phyloP scores from a whole-genome alignment of 2,113 vertebrate genomes.

The Vidua macroura region DNA sequence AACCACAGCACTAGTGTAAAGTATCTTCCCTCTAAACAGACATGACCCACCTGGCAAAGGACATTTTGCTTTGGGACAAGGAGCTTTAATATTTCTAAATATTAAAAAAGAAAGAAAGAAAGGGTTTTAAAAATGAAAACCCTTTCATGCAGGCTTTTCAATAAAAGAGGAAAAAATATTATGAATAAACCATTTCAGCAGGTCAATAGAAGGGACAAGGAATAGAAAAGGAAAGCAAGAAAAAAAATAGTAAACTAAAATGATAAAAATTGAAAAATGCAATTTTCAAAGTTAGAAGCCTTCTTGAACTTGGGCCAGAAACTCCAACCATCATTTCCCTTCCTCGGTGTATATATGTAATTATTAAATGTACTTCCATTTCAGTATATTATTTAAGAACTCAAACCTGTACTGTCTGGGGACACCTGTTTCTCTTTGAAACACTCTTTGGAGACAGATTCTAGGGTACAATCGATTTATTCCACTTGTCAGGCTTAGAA shows the following conservation, averaged over 20 bases:
- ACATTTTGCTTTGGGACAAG: neutral
- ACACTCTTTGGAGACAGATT: neutral
- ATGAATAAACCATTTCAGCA: neutral
- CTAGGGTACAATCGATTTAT: neutral
- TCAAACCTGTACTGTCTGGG: neutral
- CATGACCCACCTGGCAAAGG: neutral
- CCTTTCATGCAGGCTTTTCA: neutral
- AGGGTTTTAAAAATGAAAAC: neutral
- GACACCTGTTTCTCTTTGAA: neutral
- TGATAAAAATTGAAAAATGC: neutral
- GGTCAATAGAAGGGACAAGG: neutral
- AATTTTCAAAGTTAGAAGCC: neutral
- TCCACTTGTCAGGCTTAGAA: neutral
- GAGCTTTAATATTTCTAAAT: neutral
- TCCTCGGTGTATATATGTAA: neutral
- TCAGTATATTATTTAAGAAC: neutral
- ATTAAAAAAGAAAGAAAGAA: neutral
- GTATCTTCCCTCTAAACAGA: neutral
- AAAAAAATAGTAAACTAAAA: neutral
- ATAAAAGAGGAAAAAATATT: neutral
- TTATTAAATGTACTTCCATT: neutral
- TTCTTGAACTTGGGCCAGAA: neutral
- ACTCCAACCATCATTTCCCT: neutral
- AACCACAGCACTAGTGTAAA: neutral
- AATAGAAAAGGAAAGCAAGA: neutral